phyloP scores from a whole-genome alignment of 2,888 invertebrate genomes.

The Microplitis manilae region DNA sequence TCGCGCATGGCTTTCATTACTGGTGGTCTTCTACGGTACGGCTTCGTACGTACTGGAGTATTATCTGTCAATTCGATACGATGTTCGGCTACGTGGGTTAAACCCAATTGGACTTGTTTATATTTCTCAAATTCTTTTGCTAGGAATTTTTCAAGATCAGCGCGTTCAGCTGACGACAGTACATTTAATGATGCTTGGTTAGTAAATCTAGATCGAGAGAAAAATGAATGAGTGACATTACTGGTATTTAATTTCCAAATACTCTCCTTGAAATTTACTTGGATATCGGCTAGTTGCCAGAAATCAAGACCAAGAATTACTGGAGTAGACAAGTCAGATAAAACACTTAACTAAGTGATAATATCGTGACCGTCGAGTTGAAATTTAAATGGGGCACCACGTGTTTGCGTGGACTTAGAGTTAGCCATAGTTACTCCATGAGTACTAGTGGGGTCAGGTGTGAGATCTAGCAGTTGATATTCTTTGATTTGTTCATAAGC shows the following conservation, averaged over 20 bases:
- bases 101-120: constrained; percentile 25
- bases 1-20: constrained; percentile 32
- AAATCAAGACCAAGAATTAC: neutral
- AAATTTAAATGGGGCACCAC: neutral
- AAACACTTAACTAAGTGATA: neutral
- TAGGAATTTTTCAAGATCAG: constrained; percentile 19
- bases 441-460: neutral
- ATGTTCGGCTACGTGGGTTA: constrained; percentile 34
- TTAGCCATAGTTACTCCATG: neutral
- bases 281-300: neutral
- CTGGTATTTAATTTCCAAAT: neutral
- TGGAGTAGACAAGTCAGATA: neutral
- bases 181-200: neutral
- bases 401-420: neutral
- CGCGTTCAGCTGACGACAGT: neutral
- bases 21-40: constrained; percentile 29
- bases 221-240: neutral
- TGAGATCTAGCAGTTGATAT: neutral
- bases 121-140: constrained; percentile 34
- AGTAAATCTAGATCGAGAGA: neutral
- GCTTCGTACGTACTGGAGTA: constrained; percentile 35
- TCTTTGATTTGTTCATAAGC: neutral
- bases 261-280: neutral
- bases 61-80: constrained; percentile 37
- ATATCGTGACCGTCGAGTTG: neutral